Percentiles rank a stretch among this genome's conserved stretches.
These are phyloP conservation scores for Aphis gossypii DNA, from an alignment of 1,140 invertebrate species.

Conservation along the genomic window DNA sequence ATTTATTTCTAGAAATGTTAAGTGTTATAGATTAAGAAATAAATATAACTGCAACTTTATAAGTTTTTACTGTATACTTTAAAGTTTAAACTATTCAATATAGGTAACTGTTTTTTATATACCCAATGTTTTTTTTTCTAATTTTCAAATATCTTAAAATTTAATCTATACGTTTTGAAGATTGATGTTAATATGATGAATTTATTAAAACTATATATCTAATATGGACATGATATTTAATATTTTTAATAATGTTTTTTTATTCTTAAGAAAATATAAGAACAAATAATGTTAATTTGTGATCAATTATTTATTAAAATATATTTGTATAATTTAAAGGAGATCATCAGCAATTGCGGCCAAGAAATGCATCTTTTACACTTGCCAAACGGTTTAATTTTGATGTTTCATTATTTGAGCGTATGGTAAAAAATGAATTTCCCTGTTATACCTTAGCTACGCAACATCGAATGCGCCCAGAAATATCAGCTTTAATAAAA, in stretches of 20 bases:
- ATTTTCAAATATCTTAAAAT: background rate
- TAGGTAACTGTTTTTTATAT: no score
- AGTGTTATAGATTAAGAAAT: background rate
- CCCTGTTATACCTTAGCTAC: slow-evolving; percentile 67
- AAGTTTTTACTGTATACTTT: background rate
- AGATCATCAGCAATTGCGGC: slow-evolving; percentile 79
- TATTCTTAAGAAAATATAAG: background rate
- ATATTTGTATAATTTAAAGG: background rate
- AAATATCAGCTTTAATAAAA: slow-evolving; percentile 71
- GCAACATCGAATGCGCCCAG: slow-evolving; percentile 75
- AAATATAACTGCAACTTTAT: background rate
- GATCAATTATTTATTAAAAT: background rate
- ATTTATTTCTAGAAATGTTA: background rate
- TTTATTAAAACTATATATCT: background rate
- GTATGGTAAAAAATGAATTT: slow-evolving; percentile 71
- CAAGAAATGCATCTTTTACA: slow-evolving; percentile 69
- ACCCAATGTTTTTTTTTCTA: background rate
- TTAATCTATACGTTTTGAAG: background rate
- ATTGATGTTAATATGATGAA: background rate
- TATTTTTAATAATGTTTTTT: background rate
- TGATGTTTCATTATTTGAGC: slow-evolving; percentile 78
- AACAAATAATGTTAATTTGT: background rate
- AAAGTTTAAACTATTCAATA: background rate
- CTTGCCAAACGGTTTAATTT: slow-evolving; percentile 68
- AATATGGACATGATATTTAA: background rate